Percentiles rank a stretch among this genome's conserved stretches.
Conservation (phyloP, 2,113 vertebrate genomes). For the Muntiacus reevesi region DNA sequence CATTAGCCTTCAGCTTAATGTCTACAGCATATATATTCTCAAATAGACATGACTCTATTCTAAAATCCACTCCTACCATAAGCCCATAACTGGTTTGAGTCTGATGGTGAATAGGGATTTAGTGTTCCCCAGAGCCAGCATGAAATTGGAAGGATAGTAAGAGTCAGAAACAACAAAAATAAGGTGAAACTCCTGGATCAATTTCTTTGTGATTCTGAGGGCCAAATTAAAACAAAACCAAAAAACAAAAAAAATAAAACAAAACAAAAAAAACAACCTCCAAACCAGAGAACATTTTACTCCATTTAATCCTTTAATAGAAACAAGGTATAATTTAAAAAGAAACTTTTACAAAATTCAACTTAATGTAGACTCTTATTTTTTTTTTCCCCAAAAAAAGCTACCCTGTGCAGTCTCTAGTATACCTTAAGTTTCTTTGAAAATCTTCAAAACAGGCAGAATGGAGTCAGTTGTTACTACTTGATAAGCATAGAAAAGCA, state of each 20-base stretch:
- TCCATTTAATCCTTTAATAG: not conserved
- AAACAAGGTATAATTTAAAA: not conserved
- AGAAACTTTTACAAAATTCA: not conserved
- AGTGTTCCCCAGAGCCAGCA: not conserved
- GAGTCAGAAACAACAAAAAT: not conserved
- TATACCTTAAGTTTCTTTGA: not conserved
- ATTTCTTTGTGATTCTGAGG: not conserved
- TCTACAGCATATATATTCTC: not conserved
- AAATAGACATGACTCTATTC: not conserved
- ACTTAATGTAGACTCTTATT: not conserved
- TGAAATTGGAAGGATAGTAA: not conserved
- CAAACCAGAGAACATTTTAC: not conserved
- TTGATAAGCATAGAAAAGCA: not conserved
- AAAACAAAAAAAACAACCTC: not conserved
- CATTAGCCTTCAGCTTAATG: slow-evolving; percentile 9
- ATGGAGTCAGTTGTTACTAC: not conserved
- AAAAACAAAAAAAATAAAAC: not conserved
- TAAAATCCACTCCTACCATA: not conserved
- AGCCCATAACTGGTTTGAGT: not conserved
- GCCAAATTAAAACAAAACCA: not conserved
- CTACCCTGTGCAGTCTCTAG: not conserved
- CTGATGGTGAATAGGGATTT: not conserved
- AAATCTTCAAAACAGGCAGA: not conserved
- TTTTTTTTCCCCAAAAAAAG: not conserved
- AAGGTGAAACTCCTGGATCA: not conserved